Conservation (phyloP, 2,113 vertebrate species). For the Archilochus colubris region DNA sequence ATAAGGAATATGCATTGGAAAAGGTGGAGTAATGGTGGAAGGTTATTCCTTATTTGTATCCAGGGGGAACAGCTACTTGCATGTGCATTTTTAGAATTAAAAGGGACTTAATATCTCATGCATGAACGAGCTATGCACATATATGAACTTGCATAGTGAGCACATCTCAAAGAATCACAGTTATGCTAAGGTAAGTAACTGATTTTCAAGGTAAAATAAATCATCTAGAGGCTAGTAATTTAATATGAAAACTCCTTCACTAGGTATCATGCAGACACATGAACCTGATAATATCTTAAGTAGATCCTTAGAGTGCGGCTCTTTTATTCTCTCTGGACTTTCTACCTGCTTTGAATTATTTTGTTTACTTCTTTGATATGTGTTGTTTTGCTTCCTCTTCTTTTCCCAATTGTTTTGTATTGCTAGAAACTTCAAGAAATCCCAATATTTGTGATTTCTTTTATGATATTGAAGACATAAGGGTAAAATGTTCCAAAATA, state of each 20-base stretch:
- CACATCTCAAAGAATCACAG: neutral
- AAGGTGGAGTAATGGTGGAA: neutral
- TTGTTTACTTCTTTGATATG: slow-evolving; percentile 32
- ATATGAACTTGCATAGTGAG: neutral
- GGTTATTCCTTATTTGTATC: neutral
- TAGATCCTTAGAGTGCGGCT: neutral
- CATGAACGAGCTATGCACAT: neutral
- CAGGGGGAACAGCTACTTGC: neutral
- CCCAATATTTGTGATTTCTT: slow-evolving; percentile 87
- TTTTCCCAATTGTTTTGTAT: slow-evolving; percentile 66
- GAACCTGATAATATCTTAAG: neutral
- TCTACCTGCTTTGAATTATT: slow-evolving; percentile 41
- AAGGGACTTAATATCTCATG: neutral
- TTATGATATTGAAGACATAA: slow-evolving; percentile 87
- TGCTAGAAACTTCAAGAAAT: slow-evolving; percentile 87
- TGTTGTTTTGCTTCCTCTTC: neutral
- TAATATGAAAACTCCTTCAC: neutral
- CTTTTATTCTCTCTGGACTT: slow-evolving; percentile 8
- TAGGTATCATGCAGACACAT: neutral
- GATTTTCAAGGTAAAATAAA: neutral
- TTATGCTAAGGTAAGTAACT: neutral
- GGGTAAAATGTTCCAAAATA: slow-evolving; percentile 60
- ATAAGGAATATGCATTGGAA: neutral
- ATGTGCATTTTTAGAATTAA: neutral
- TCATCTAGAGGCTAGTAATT: neutral